Conservation (phyloP, 2,888 invertebrate genomes). For the Thera obeliscata region DNA sequence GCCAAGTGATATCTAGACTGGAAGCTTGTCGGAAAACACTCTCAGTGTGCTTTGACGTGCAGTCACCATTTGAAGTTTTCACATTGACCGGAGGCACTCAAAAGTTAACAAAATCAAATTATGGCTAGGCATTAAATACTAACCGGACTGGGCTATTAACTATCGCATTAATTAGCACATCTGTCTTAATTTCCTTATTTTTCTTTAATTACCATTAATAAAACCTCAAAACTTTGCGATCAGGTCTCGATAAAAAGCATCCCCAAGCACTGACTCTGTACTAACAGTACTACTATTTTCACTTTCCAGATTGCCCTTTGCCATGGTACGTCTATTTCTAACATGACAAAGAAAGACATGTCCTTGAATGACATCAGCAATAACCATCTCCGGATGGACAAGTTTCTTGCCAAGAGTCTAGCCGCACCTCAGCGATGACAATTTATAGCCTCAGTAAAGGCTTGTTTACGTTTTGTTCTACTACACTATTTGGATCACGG, state of each 20-base stretch:
- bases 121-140: no score
- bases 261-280: no score
- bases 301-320: no score
- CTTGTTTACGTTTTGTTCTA: slow-evolving; percentile 40
- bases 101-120: no score
- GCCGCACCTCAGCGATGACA: slow-evolving; percentile 23
- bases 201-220: no score
- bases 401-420: slow-evolving; percentile 3
- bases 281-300: no score
- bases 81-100: no score
- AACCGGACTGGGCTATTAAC: no score
- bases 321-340: background rate
- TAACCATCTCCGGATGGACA: background rate
- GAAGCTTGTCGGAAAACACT: background rate
- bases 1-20: background rate
- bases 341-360: background rate
- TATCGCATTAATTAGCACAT: no score
- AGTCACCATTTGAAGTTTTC: background rate
- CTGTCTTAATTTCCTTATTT: no score
- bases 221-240: no score
- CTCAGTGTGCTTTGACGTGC: background rate
- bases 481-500: slow-evolving; percentile 41
- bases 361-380: background rate
- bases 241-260: no score
- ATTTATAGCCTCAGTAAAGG: slow-evolving; percentile 33